Evolutionary conservation across 2,797 vertebrate genomes (phyloP).

Genomic region (Pristis pectinata): DNA sequence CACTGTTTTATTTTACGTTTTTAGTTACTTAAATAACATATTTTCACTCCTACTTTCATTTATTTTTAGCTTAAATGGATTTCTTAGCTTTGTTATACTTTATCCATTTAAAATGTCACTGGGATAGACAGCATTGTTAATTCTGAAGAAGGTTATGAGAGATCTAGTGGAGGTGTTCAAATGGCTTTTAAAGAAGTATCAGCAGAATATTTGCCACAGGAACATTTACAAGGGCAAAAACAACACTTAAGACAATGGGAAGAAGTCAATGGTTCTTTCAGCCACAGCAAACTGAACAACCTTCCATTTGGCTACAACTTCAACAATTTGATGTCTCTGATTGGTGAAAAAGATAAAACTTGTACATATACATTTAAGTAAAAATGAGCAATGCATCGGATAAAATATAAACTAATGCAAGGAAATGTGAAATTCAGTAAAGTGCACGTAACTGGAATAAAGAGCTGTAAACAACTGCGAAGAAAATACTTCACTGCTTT

Average conservation of each 20-base stretch:
- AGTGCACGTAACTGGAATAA: background rate
- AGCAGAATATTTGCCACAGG: background rate
- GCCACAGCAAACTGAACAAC: background rate
- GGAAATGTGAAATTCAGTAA: background rate
- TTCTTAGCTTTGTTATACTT: background rate
- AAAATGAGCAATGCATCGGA: background rate
- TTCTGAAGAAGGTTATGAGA: background rate
- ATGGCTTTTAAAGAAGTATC: background rate
- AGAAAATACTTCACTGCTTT: too few species aligned
- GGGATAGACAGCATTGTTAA: background rate
- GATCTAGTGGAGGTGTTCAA: background rate
- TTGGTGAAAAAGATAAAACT: background rate
- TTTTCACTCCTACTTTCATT: background rate
- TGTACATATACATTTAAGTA: background rate
- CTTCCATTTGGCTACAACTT: background rate
- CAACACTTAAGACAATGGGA: background rate
- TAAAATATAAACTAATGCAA: background rate
- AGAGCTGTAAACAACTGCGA: too few species aligned
- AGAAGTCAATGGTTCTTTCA: background rate
- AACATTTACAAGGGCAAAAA: background rate
- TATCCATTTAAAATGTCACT: background rate
- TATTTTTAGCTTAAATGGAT: background rate
- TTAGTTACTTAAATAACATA: background rate
- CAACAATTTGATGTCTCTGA: background rate
- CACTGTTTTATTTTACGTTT: background rate